Base-by-base conservation (phyloP, 2,113 vertebrate genomes). In the Fulica atra region DNA sequence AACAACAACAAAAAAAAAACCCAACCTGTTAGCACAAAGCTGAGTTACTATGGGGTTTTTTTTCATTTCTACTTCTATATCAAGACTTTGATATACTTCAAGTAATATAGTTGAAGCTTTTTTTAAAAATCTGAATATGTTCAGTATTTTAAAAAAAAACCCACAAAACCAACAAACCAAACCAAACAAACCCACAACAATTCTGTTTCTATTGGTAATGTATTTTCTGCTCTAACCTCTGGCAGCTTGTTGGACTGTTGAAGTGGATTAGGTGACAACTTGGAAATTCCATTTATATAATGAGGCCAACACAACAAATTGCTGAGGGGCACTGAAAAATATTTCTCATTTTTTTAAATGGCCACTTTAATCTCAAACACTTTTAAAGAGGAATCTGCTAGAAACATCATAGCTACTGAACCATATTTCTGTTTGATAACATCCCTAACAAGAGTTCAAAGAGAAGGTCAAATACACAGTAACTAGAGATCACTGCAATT, bases 381-480 rank as follows among this genome's bases (percentile, higher is more conserved):
- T 68, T 15, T 64, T 70, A 54, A 40, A 35, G 23, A 77, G 28
- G 16, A 92, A 40, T 71, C 48, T 92, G 19, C 28, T 87, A 65
- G 40, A 93, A 92, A 59, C 16, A 15, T 74, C 36, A 42, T 40
- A 26, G 61, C 61, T 95, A 74, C 74, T 71, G 50, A 74, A 84
- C 36, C 28, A 40, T 91, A 70, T 80, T 93, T 92, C 70, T 57
- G 38, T 83, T 94, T 86, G 23, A 74, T 85, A 92, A 78, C 21
- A 82, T 85, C 33, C 42, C 8, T 91, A 42, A 42, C 13, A 73
- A 54, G 61, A 77, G 16, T 71, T 69, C 70, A 85, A 91, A 91
- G 40, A 76, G 36, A 82, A 88, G 54, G 69, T 94, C 82, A 96
- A 72, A 77, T 36, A 44, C 42, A 81, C 15, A 70, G 35, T 79